Conservation (phyloP, 2,113 vertebrate species). For the Lepus europaeus region DNA sequence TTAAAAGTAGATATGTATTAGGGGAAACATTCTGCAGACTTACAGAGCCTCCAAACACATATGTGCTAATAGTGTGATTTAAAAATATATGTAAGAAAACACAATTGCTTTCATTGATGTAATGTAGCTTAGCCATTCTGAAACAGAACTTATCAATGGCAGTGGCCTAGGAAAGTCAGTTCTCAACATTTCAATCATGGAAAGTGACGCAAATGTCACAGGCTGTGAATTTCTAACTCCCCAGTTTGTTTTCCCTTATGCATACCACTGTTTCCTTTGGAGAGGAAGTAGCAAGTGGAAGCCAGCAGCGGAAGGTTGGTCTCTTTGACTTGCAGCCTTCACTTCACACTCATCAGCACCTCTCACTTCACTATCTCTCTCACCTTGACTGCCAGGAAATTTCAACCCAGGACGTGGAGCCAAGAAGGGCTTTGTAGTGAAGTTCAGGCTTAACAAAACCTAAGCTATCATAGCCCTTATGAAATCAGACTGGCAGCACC, state of each 20-base stretch:
- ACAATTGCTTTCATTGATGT: background rate
- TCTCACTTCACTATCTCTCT: background rate
- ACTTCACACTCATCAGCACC: background rate
- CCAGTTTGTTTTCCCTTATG: slow-evolving; percentile 57
- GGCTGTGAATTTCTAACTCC: slow-evolving; percentile 51
- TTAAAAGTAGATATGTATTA: background rate
- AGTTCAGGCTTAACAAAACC: slow-evolving; percentile 43
- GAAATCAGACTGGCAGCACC: background rate
- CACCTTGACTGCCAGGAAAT: background rate
- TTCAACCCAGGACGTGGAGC: background rate
- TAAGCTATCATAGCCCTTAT: slow-evolving; percentile 32
- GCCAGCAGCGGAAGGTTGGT: background rate
- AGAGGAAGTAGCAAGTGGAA: slow-evolving; percentile 56
- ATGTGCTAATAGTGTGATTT: background rate
- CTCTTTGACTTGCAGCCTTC: background rate
- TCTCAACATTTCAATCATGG: slow-evolving; percentile 28
- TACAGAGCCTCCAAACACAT: background rate
- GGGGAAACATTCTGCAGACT: background rate
- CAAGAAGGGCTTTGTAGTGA: slow-evolving; percentile 39
- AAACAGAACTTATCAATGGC: slow-evolving; percentile 38
- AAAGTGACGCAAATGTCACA: background rate
- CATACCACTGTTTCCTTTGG: slow-evolving; percentile 57
- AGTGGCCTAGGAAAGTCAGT: slow-evolving; percentile 5
- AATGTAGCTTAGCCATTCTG: background rate
- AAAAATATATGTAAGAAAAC: background rate